Evolutionary conservation across 2,797 vertebrate genomes (phyloP).

Genomic region (Mionectes olivaceus): DNA sequence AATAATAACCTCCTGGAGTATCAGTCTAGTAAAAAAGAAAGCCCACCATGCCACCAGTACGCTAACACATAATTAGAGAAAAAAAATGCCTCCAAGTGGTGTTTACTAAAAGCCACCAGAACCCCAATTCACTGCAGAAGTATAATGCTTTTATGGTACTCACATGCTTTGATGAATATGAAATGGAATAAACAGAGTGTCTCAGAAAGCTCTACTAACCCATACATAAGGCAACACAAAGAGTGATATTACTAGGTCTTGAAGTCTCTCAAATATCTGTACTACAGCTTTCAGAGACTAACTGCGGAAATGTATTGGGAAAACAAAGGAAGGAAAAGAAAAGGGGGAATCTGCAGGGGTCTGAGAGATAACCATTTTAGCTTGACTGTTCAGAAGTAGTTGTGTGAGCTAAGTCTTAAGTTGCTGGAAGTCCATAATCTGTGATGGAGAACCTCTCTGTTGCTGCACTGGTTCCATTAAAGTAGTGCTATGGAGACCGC

Average conservation of each 20-base stretch:
- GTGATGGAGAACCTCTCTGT: neutral
- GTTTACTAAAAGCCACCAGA: neutral
- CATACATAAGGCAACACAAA: neutral
- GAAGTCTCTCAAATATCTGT: neutral
- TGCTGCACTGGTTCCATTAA: neutral
- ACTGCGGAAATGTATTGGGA: neutral
- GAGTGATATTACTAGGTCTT: neutral
- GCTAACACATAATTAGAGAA: neutral
- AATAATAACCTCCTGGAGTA: neutral
- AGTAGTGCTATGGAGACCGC: neutral
- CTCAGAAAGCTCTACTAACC: neutral
- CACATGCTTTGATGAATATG: neutral
- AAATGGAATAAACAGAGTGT: neutral
- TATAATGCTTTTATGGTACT: neutral
- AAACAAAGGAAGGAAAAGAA: slow-evolving; percentile 17
- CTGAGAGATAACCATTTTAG: slow-evolving; percentile 1
- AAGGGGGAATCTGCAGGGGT: neutral
- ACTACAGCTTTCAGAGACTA: neutral
- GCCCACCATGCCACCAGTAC: neutral
- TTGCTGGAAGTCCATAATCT: neutral
- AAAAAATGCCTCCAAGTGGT: neutral
- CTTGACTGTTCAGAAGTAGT: neutral
- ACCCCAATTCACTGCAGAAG: neutral
- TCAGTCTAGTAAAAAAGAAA: neutral
- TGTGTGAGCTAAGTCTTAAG: neutral